Conservation (phyloP, 2,888 invertebrate genomes). For the Germaria angustata region DNA sequence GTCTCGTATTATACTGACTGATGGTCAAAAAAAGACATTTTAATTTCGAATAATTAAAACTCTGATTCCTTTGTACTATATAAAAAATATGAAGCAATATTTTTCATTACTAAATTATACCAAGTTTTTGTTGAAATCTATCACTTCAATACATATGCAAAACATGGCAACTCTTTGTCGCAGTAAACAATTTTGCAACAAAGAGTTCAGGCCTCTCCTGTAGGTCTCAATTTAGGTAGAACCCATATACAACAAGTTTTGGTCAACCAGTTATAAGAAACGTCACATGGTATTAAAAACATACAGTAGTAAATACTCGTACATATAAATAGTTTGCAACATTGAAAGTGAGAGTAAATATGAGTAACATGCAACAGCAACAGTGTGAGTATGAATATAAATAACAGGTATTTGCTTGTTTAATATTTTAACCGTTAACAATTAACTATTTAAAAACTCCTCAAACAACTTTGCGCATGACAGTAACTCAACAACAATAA, state of each 20-base stretch:
- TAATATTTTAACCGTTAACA: conserved; percentile 47
- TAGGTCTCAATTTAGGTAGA: background rate
- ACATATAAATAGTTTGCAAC: conserved; percentile 23
- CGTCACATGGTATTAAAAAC: conserved; percentile 40
- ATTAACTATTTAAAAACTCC: conserved; percentile 45
- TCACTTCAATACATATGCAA: background rate
- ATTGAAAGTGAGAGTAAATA: conserved; percentile 62
- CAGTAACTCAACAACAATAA: conserved; percentile 16
- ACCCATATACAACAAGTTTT: background rate
- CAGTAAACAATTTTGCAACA: background rate
- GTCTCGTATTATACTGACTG: too few relatives aligned
- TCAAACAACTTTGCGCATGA: conserved; percentile 46
- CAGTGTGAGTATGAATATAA: conserved; percentile 12
- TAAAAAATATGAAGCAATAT: too few relatives aligned
- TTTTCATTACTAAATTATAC: too few relatives aligned
- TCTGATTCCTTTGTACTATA: too few relatives aligned
- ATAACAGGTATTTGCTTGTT: conserved; percentile 41
- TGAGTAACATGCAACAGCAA: conserved; percentile 3
- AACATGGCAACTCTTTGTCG: conserved; percentile 1
- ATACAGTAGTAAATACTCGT: background rate
- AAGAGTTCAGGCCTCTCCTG: background rate
- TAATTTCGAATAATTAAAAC: too few relatives aligned
- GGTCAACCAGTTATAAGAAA: conserved; percentile 52
- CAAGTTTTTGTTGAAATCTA: too few relatives aligned
- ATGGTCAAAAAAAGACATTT: too few relatives aligned